These are phyloP conservation scores for Gobio gobio DNA, from an alignment of 2,113 vertebrate species.

Conservation along the genomic window DNA sequence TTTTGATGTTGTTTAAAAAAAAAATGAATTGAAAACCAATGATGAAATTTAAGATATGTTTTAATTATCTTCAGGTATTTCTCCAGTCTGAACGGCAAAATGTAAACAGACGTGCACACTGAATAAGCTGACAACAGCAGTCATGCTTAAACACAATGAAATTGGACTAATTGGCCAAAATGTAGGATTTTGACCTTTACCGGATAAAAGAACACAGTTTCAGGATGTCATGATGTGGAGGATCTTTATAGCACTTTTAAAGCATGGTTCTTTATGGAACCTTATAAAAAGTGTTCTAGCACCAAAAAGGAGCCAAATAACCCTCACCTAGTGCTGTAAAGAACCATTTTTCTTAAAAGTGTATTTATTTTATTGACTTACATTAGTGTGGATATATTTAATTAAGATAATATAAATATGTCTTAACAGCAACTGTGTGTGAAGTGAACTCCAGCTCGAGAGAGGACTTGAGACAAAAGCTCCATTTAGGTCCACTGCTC, in stretches of 20 bases:
- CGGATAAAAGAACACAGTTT: background rate
- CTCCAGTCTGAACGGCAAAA: background rate
- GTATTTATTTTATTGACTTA: background rate
- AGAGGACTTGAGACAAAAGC: constrained; percentile 41
- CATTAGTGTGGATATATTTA: background rate
- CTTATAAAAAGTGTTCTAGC: background rate
- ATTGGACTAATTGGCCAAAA: background rate
- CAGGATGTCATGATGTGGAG: background rate
- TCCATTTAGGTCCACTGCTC: constrained; percentile 15
- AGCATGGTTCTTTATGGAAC: background rate
- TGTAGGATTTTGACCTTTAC: background rate
- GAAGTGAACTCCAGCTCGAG: background rate
- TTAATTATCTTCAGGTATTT: background rate
- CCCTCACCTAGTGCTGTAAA: background rate
- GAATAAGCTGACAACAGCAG: background rate
- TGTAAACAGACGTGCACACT: background rate
- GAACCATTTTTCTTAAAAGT: background rate
- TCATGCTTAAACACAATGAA: background rate
- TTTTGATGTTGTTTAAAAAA: background rate
- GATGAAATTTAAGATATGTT: background rate
- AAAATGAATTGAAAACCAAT: background rate
- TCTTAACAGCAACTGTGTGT: background rate
- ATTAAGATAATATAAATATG: background rate
- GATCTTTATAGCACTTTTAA: background rate
- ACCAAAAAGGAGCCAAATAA: background rate